These are phyloP conservation scores for Melangyna quadrimaculata DNA, from an alignment of 2,888 invertebrate species.

Conservation along the genomic window DNA sequence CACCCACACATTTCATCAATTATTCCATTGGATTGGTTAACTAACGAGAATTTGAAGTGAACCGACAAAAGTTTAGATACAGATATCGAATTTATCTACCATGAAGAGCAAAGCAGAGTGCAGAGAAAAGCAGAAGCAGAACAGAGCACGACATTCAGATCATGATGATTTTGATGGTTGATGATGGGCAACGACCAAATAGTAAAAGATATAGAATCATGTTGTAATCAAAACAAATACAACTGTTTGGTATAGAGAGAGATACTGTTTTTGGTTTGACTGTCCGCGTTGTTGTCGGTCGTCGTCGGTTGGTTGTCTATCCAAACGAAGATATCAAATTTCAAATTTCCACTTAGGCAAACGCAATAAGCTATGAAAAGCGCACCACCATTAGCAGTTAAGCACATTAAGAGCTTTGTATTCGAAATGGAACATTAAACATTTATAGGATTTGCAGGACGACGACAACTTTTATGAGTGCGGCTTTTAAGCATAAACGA, in stretches of 20 bases:
- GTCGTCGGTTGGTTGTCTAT: neutral
- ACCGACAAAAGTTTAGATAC: constrained; percentile 42
- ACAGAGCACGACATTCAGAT: no score
- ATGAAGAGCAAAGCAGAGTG: neutral
- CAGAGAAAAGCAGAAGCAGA: neutral
- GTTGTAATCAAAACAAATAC: constrained; percentile 31
- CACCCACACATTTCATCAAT: constrained; percentile 56
- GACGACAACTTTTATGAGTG: constrained; percentile 69
- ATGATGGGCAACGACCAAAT: constrained; percentile 22
- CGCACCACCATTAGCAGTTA: constrained; percentile 69
- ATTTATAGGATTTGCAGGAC: constrained; percentile 69
- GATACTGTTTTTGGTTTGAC: neutral
- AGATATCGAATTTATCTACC: constrained; percentile 62
- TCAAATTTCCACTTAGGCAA: constrained; percentile 67
- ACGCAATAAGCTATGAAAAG: constrained; percentile 71
- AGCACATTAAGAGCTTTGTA: constrained; percentile 72
- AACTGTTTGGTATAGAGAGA: neutral
- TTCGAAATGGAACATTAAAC: constrained; percentile 70
- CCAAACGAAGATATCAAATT: constrained; percentile 59
- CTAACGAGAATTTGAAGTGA: constrained; percentile 56
- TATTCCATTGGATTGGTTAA: constrained; percentile 55
- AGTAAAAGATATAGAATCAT: neutral
- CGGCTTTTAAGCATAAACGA: constrained; percentile 68
- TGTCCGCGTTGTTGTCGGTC: neutral
- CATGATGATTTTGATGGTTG: constrained; percentile 17